Conservation (phyloP, 1,140 invertebrate species). For the Maniola jurtina region DNA sequence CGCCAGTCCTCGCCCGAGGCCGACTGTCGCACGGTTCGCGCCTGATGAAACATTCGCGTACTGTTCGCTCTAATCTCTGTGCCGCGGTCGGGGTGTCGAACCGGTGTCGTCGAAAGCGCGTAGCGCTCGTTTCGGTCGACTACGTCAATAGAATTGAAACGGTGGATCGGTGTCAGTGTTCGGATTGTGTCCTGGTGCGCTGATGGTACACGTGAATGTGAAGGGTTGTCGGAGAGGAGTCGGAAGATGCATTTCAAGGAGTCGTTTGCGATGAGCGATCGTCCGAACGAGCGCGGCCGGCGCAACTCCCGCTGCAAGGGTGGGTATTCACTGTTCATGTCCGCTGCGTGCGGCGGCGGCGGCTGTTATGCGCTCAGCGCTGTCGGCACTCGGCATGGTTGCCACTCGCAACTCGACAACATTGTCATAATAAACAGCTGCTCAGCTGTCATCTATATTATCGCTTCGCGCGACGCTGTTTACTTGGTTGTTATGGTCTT, state of each 20-base stretch:
- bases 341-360: conserved; percentile 48
- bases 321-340: conserved; percentile 51
- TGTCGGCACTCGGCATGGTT: not conserved
- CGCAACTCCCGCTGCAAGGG: conserved; percentile 77
- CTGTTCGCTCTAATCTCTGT: conserved; percentile 27
- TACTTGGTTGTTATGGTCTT: not conserved
- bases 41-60: conserved; percentile 48
- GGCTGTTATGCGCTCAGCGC: conserved; percentile 24
- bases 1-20: conserved; percentile 70
- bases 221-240: conserved; percentile 64
- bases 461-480: not conserved
- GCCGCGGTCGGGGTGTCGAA: conserved; percentile 2
- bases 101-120: conserved; percentile 10
- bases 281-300: conserved; percentile 73
- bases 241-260: conserved; percentile 78
- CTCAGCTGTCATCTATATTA: conserved; percentile 18
- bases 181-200: conserved; percentile 65
- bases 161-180: conserved; percentile 63
- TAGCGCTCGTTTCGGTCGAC: conserved; percentile 36
- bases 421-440: conserved; percentile 35
- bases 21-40: conserved; percentile 68
- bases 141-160: conserved; percentile 52
- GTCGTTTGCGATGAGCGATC: conserved; percentile 77
- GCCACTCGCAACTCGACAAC: conserved; percentile 19
- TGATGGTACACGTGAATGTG: conserved; percentile 74